A percentile compares a stretch with the other conserved stretches of the same genome.
Conservation (phyloP, 2,113 vertebrate species). For the Danionella cerebrum region DNA sequence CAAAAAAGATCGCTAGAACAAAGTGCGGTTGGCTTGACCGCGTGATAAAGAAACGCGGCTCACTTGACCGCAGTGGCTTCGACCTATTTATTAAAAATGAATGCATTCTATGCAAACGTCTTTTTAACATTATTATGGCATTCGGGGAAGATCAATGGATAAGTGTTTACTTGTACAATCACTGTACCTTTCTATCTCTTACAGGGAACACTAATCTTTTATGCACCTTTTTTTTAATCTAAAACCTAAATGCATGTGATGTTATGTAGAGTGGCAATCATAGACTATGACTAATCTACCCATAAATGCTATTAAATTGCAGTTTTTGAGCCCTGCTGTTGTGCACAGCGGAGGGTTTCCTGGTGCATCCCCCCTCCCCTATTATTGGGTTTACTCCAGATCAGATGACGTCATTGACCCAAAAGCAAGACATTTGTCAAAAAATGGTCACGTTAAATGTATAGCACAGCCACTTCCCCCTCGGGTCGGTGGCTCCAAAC, state of each 20-base stretch:
- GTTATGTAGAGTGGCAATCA: constrained; percentile 35
- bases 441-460: constrained; percentile 8
- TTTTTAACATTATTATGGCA: background rate
- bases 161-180: constrained; percentile 9
- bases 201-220: constrained; percentile 11
- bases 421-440: constrained; percentile 36
- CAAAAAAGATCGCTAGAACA: too few species aligned
- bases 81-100: background rate
- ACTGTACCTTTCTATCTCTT: background rate
- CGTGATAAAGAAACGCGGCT: too few species aligned
- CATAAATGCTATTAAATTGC: background rate
- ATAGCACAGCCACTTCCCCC: background rate
- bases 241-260: constrained; percentile 11
- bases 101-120: background rate
- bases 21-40: too few species aligned
- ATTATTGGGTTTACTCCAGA: constrained; percentile 68
- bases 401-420: constrained; percentile 75
- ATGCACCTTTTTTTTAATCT: background rate
- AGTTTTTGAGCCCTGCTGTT: background rate
- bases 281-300: background rate
- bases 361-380: constrained; percentile 43
- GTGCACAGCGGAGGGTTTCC: constrained; percentile 22
- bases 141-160: background rate
- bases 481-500: too few species aligned
- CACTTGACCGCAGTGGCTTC: too few species aligned